Percentiles rank a stretch among this genome's conserved stretches.
phyloP scores from a whole-genome alignment of 1,140 invertebrate species.

The Heliothis virescens region DNA sequence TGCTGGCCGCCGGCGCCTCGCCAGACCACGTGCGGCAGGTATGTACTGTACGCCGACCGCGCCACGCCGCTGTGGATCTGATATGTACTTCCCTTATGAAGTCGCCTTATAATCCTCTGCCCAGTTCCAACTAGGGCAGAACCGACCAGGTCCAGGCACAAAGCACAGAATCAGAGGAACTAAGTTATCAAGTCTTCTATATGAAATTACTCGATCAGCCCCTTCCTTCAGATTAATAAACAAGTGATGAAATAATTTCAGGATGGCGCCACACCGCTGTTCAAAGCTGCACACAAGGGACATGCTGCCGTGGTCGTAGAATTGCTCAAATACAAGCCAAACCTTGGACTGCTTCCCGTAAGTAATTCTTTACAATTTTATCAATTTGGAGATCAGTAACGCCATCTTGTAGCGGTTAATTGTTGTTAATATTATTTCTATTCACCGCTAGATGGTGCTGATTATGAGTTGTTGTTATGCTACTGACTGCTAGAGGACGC shows the following conservation, averaged over 20 bases:
- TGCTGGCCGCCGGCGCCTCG: no score
- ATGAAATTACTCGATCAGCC: no score
- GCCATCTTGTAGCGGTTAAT: not conserved
- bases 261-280: slow-evolving; percentile 96
- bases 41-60: no score
- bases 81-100: no score
- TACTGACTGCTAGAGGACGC: not conserved
- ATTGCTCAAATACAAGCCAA: slow-evolving; percentile 93
- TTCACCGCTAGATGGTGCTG: slow-evolving; percentile 6
- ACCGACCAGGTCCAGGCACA: no score
- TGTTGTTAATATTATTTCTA: not conserved
- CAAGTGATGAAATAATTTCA: slow-evolving; percentile 71
- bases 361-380: slow-evolving; percentile 59
- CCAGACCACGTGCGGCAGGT: no score
- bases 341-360: slow-evolving; percentile 93
- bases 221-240: no score
- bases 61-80: no score
- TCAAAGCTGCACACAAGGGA: slow-evolving; percentile 97
- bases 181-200: no score
- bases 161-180: no score
- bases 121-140: no score
- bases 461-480: not conserved
- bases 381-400: not conserved
- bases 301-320: slow-evolving; percentile 94
- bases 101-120: no score